Evolutionary conservation across 1,140 invertebrate genomes (phyloP), one percentile per base, ranked within the genome.

Genomic region (Trinorchestia longiramus): DNA sequence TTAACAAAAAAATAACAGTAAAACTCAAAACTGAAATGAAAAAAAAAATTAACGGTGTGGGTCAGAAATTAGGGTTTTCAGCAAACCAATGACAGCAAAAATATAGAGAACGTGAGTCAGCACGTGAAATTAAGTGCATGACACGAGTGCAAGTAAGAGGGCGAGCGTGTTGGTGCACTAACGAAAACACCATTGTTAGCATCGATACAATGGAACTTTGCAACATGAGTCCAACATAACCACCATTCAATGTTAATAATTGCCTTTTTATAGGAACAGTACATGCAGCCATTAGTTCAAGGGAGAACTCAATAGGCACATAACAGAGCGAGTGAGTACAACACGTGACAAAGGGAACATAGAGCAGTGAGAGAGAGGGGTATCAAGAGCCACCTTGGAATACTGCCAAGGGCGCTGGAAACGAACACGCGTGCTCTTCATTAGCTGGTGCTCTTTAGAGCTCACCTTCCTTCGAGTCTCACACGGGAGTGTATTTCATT

Each of bases 321-420:
- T 90, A 43, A 90, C 88, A 8, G 43, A 90, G 88, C n/a, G 43
- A 15, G 88, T 90, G n/a, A 36, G 88, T 90, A 11, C 88, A 42
- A 43, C 88, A 90, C 88, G 88, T 90, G 43, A 90, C 43, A 41
- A 90, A 90, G 88, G 41, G 43, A 90, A 43, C 8, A 77, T 77
- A 8, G 6, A 53, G 62, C 11, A 77, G 62, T 23, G 62, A 77
- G 62, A 53, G 62, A 28, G 62, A 36, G 62, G 28, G 28, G 62
- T 36, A 77, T 28, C 42, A 90, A 43, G 36, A 28, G 88, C 41
- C 43, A 90, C 88, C 88, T 90, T 90, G 88, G 88, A 90, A 90
- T 41, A 90, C 43, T 90, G 88, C 88, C 88, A 90, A 90, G 88
- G 88, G 88, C 88, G 28, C 88, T 90, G 88, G 88, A 90, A 90